A percentile compares a stretch with the other conserved stretches of the same genome.
phyloP scores from a whole-genome alignment of 2,888 invertebrate genomes.

The Steinernema scapterisci region DNA sequence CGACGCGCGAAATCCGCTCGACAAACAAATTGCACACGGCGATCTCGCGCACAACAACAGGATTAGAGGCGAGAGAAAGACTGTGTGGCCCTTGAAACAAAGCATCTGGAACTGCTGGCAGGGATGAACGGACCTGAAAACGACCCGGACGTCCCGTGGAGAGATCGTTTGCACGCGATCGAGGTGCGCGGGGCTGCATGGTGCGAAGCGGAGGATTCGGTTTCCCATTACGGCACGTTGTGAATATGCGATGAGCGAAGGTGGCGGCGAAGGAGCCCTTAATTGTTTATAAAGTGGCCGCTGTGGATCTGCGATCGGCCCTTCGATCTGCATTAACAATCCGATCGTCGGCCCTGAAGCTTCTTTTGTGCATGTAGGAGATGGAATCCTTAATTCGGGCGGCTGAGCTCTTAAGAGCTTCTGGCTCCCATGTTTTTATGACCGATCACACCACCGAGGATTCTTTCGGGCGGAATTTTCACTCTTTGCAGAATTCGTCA shows the following conservation, averaged over 20 bases:
- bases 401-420: too few relatives aligned
- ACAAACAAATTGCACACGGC: slow-evolving; percentile 20
- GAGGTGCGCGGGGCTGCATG: background rate
- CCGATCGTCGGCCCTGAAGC: background rate
- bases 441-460: too few relatives aligned
- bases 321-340: background rate
- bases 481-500: too few relatives aligned
- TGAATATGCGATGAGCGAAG: background rate
- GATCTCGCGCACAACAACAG: slow-evolving; percentile 32
- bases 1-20: slow-evolving; percentile 20
- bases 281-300: background rate
- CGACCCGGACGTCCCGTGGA: background rate
- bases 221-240: slow-evolving; percentile 26
- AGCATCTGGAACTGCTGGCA: slow-evolving; percentile 4
- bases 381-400: too few relatives aligned
- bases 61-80: background rate
- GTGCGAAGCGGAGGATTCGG: slow-evolving; percentile 23
- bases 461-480: too few relatives aligned
- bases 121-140: background rate
- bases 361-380: background rate
- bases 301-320: background rate
- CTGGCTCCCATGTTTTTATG: too few relatives aligned
- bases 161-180: background rate
- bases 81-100: slow-evolving; percentile 10
- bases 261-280: background rate